These are phyloP conservation scores for Ptilorrhoa leucosticta DNA, from an alignment of 2,113 vertebrate species.

Conservation along the genomic window DNA sequence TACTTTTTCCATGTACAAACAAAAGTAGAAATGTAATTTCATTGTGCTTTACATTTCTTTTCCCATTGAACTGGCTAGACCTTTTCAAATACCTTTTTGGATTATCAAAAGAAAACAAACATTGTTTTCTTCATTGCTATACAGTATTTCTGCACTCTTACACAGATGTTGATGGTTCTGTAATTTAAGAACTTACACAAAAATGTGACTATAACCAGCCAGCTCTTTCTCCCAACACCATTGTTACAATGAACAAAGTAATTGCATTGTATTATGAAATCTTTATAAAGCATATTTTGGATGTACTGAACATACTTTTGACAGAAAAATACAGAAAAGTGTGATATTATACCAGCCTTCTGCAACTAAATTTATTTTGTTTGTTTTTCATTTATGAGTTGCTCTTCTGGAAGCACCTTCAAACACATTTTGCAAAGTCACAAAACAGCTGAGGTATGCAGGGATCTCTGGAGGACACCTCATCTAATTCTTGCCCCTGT, in stretches of 20 bases:
- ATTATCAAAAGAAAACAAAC: not conserved
- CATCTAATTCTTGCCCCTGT: not conserved
- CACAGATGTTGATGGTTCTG: not conserved
- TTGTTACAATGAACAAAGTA: not conserved
- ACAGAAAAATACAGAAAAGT: not conserved
- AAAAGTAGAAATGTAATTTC: slow-evolving; percentile 39
- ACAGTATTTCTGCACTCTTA: not conserved
- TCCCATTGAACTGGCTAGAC: not conserved
- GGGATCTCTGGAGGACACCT: not conserved
- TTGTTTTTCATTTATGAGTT: not conserved
- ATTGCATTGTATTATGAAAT: not conserved
- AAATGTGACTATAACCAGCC: not conserved
- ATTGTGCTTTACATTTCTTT: not conserved
- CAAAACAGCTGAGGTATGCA: not conserved
- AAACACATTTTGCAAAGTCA: not conserved
- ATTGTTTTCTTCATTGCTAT: not conserved
- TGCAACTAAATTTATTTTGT: not conserved
- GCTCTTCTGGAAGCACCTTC: not conserved
- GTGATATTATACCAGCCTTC: not conserved
- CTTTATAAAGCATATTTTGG: not conserved
- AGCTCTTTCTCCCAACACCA: not conserved
- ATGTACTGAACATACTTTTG: not conserved
- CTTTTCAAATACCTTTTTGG: not conserved
- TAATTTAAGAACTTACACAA: not conserved
- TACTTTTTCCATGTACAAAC: slow-evolving; percentile 26